Base-by-base conservation (phyloP, 1,140 invertebrate species). In the Scaptodrosophila lebanonensis region DNA sequence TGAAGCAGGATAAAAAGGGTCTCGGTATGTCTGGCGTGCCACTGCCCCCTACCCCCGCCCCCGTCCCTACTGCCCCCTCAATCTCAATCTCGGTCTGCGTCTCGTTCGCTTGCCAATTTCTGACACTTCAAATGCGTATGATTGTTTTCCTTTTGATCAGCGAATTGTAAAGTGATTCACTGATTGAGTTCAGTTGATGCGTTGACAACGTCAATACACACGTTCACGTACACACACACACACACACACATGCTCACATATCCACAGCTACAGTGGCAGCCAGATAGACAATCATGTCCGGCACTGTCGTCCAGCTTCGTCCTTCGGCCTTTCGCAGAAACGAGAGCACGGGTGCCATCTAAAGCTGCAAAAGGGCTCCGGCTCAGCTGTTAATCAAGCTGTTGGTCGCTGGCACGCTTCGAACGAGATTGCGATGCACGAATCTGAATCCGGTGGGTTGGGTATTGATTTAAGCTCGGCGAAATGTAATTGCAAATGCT, bases 51-150 rank as follows among this genome's bases (percentile, higher is more conserved):
- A n/a, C n/a, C n/a, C n/a, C n/a, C n/a, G n/a, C n/a, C n/a, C n/a
- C n/a, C n/a, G n/a, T n/a, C n/a, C n/a, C n/a, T n/a, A n/a, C n/a
- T n/a, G n/a, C n/a, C n/a, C n/a, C n/a, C n/a, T n/a, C n/a, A n/a
- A n/a, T n/a, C 35, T 50, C 33, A 30, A 51, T 33, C 27, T 27
- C 18, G 15, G 29, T 38, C 30, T 9, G 12, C 27, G 36, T 39
- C 13, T 5, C 25, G 12, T 9, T 57, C 9, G 7, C 48, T 70
- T 66, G 66, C 57, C 76, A 73, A 82, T 82, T 82, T 82, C 76
- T 82, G 75, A 75, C 75, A 82, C 75, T 82, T 82, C 70, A 82
- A 82, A 82, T 82, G 76, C 76, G 76, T 82, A 82, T 82, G 75
- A 82, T 82, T 82, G 76, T 82, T 82, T 67, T 82, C 68, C 76